A percentile compares a stretch with the other conserved stretches of the same genome.
These are phyloP conservation scores for Choristoneura rosaceana DNA, from an alignment of 2,888 invertebrate species.

Conservation along the genomic window DNA sequence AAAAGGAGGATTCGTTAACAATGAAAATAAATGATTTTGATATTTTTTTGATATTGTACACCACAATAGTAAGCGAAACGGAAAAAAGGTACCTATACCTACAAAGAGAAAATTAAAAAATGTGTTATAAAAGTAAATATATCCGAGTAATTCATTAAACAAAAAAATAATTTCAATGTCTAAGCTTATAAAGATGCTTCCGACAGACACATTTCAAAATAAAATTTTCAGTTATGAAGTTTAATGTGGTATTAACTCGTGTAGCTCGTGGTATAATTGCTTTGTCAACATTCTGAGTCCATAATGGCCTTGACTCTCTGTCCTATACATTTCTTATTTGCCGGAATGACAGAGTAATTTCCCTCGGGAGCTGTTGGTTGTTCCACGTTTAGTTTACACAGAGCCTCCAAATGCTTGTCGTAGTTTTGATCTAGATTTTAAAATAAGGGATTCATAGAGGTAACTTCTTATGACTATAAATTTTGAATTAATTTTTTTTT, in stretches of 20 bases:
- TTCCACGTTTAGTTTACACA: constrained; percentile 15
- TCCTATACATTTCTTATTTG: constrained; percentile 29
- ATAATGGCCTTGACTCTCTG: constrained; percentile 27
- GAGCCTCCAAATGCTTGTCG: background rate
- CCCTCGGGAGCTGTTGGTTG: constrained; percentile 32
- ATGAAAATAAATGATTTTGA: no score
- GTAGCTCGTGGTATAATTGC: constrained; percentile 13
- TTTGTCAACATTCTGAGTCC: background rate
- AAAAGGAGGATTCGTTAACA: no score
- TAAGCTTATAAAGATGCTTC: no score
- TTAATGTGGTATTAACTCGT: background rate
- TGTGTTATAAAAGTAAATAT: no score
- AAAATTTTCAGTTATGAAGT: background rate
- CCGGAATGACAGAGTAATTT: constrained; percentile 28
- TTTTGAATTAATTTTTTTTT: background rate
- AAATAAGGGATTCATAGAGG: background rate
- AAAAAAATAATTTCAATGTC: no score
- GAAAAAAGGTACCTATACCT: no score
- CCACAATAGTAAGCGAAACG: no score
- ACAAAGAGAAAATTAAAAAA: no score
- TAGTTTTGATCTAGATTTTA: background rate
- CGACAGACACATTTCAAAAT: background rate
- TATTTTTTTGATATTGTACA: no score
- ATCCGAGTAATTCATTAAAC: no score
- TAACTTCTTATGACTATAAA: background rate